Base-by-base conservation (phyloP, 2,797 vertebrate species). In the Siniperca undulata region DNA sequence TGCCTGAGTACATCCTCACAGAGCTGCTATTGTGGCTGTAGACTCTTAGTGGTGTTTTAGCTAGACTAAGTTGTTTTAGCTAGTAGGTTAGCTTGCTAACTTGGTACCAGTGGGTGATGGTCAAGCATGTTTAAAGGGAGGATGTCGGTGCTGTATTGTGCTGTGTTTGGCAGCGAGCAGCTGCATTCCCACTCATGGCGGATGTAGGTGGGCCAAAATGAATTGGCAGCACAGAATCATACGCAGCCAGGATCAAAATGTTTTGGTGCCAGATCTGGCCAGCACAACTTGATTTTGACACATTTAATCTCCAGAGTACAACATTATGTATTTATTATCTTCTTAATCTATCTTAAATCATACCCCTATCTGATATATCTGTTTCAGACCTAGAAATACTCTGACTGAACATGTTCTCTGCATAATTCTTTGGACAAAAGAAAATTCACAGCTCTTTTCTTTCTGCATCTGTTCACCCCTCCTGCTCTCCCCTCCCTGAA, bases 381-480 rank as follows among this genome's bases (percentile, higher is more conserved):
- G 40, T 82, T 61, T 77, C 58, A 55, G 81, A 74, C 52, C 61
- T 58, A 61, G 68, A 82, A 84, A 78, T 72, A 58, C 34, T 71
- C 72, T 48, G n/a, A 0, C 53, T 70, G 82, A 82, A 61, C 68
- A 82, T 74, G 74, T 84, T 84, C 70, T 64, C 71, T 65, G 69
- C 17, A 34, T 81, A 85, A 82, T 81, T 89, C 68, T 88, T 56
- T 58, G 60, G 75, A 86, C 81, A 74, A 86, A 87, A 81, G 62
- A 70, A 90, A 90, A 89, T 81, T 77, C 77, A 69, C 78, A 70
- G 80, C 84, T 79, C 77, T 83, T 83, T 85, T 86, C 85, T 91
- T 77, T 78, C 74, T 88, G 82, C 86, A 89, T 93, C 88, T 86
- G 82, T 86, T 91, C 75, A 72, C 27, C 75, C 90, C n/a, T 88